Percentiles rank a stretch among this genome's conserved stretches.
These are phyloP conservation scores for Dryobota labecula DNA, from an alignment of 2,888 invertebrate species.

Conservation along the genomic window DNA sequence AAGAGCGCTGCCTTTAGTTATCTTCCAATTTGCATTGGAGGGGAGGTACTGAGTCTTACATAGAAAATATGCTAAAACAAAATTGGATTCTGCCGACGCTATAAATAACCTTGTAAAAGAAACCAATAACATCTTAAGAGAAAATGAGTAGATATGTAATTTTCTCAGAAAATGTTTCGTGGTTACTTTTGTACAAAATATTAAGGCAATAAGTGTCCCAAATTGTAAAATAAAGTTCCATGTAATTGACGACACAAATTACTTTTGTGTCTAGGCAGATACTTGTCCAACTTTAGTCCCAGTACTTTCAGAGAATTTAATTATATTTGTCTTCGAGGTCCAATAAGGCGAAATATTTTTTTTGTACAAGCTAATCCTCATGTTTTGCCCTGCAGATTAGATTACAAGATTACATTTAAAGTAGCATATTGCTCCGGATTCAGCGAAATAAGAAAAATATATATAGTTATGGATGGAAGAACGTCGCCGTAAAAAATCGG, in stretches of 20 bases:
- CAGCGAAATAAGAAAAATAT: constrained; percentile 31
- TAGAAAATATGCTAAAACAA: constrained; percentile 10
- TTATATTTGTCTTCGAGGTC: constrained; percentile 74
- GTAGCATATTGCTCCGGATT: constrained; percentile 48
- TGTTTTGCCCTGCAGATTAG: constrained; percentile 70
- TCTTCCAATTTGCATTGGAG: constrained; percentile 24
- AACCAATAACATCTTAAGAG: constrained; percentile 29
- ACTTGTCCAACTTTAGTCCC: constrained; percentile 36
- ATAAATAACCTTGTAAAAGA: constrained; percentile 14
- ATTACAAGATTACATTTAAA: constrained; percentile 67
- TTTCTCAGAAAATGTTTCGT: constrained; percentile 24
- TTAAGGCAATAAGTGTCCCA: constrained; percentile 20
- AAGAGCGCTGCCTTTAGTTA: constrained; percentile 5
- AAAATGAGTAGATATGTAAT: constrained; percentile 4
- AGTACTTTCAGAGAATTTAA: constrained; percentile 75
- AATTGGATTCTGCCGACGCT: constrained; percentile 12
- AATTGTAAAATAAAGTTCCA: constrained; percentile 48
- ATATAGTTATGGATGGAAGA: constrained; percentile 23
- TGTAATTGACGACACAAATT: constrained; percentile 57
- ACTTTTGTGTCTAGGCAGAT: constrained; percentile 46
- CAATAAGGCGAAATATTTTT: constrained; percentile 70
- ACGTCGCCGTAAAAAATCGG: constrained; percentile 28
- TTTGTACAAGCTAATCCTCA: constrained; percentile 64
- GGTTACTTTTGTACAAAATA: constrained; percentile 20
- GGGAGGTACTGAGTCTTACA: constrained; percentile 1